phyloP scores from a whole-genome alignment of 30 jellyfish, hydroid and myxozoan species.

The Sanderia malayensis region DNA sequence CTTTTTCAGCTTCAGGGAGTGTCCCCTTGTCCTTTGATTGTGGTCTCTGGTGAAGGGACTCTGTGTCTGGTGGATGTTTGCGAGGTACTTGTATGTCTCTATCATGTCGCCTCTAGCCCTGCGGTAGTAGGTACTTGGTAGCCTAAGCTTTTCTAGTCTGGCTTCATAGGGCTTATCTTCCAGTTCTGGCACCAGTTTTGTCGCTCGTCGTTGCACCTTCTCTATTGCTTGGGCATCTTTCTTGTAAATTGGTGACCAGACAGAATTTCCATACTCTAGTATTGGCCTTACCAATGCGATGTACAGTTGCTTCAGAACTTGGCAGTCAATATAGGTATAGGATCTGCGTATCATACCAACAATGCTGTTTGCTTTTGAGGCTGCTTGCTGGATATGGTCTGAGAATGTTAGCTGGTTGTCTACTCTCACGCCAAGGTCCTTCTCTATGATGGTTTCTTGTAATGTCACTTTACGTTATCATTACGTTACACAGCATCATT shows the following conservation, averaged over 20 bases:
- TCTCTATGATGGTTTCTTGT: not conserved
- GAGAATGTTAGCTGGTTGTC: not conserved
- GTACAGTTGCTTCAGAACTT: not conserved
- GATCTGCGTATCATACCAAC: not conserved
- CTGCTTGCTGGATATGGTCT: not conserved
- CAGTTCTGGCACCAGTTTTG: not conserved
- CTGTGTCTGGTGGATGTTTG: not conserved
- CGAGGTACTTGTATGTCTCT: not conserved
- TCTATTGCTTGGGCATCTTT: not conserved
- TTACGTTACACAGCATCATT: no score
- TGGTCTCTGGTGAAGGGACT: no score
- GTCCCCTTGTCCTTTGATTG: no score
- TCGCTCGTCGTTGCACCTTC: not conserved
- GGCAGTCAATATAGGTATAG: not conserved
- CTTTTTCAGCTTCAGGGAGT: no score
- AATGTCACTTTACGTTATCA: no score
- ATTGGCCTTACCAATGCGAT: not conserved
- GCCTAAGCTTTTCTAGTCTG: not conserved
- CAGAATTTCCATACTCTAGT: not conserved
- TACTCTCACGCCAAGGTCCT: conserved; percentile 3
- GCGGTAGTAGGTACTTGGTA: not conserved
- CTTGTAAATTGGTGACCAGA: not conserved
- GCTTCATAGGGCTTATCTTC: not conserved
- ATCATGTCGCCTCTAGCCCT: not conserved
- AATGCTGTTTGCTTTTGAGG: not conserved